phyloP scores from a whole-genome alignment of 2,113 vertebrate species.

The Paramisgurnus dabryanus region DNA sequence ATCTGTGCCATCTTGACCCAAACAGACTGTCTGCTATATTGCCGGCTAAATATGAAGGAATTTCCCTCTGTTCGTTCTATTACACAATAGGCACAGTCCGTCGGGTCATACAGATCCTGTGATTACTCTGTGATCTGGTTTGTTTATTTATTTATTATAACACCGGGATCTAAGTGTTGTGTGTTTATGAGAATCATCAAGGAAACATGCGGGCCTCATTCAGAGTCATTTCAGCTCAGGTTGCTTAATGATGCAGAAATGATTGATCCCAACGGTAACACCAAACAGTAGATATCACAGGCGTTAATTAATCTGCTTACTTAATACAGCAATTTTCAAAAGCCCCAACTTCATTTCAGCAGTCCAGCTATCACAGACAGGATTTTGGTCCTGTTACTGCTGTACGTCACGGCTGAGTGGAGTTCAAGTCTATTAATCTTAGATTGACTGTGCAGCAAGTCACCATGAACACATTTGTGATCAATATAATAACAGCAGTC shows the following conservation, averaged over 20 bases:
- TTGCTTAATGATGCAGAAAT: background rate
- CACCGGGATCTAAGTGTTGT: background rate
- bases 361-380: background rate
- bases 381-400: background rate
- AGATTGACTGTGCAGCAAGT: background rate
- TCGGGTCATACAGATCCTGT: background rate
- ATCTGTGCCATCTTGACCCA: slow-evolving; percentile 20
- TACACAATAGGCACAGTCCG: background rate
- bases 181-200: background rate
- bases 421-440: background rate
- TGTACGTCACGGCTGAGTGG: background rate
- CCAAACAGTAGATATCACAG: background rate
- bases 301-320: slow-evolving; percentile 5
- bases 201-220: background rate
- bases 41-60: background rate
- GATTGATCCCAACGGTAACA: slow-evolving; percentile 11
- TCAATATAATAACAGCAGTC: background rate
- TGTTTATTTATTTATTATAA: background rate
- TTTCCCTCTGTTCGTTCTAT: background rate
- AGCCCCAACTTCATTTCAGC: background rate
- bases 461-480: background rate
- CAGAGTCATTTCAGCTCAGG: background rate
- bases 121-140: background rate
- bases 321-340: background rate
- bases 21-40: slow-evolving; percentile 26